A percentile compares a stretch with the other conserved stretches of the same genome.
phyloP scores from a whole-genome alignment of 2,888 invertebrate genomes.

The Pseudoips prasinana region DNA sequence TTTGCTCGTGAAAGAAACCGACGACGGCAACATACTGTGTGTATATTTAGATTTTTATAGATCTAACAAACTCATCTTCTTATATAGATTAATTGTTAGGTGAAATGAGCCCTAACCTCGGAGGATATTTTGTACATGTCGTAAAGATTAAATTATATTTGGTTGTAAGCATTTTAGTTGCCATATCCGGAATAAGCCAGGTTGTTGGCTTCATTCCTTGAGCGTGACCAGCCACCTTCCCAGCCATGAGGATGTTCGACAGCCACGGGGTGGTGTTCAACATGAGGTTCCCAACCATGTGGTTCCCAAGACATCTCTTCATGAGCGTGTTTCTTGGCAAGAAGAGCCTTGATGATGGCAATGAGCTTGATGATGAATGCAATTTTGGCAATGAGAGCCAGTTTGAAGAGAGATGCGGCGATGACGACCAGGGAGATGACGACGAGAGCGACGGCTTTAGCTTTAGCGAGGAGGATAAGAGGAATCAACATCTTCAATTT shows the following conservation, averaged over 20 bases:
- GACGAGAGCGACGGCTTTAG: constrained; percentile 85
- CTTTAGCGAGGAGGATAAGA: constrained; percentile 83
- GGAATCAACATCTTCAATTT: constrained; percentile 71
- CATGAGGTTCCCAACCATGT: constrained; percentile 49
- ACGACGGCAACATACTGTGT: no score
- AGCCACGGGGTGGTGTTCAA: constrained; percentile 44
- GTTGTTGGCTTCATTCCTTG: constrained; percentile 62
- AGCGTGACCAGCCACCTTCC: constrained; percentile 71
- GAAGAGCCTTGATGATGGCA: constrained; percentile 58
- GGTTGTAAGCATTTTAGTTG: constrained; percentile 44
- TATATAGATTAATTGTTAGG: no score
- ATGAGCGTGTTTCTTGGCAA: constrained; percentile 63
- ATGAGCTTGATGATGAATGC: constrained; percentile 82
- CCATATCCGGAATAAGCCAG: constrained; percentile 68
- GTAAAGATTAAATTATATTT: no score
- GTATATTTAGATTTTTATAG: no score
- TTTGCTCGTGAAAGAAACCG: no score
- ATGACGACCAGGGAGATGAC: constrained; percentile 85
- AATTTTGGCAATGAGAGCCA: constrained; percentile 88
- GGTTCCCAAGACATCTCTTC: constrained; percentile 51
- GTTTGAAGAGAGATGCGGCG: constrained; percentile 86
- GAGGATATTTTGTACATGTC: no score
- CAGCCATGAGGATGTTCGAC: constrained; percentile 57
- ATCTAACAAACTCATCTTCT: no score
- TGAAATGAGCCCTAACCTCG: no score